Evolutionary conservation across 1,140 invertebrate genomes (phyloP).

Genomic region (Philopotamus ludificatus): DNA sequence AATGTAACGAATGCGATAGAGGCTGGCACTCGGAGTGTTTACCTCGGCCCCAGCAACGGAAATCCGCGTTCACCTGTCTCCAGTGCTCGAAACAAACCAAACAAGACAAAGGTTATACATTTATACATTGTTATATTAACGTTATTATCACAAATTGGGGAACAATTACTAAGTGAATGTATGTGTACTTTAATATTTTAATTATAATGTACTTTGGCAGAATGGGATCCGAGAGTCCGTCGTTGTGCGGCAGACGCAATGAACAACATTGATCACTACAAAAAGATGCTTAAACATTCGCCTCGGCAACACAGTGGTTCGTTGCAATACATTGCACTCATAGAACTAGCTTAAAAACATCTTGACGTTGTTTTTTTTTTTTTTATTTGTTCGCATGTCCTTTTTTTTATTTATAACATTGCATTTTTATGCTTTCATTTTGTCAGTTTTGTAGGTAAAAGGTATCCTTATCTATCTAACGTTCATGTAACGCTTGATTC

Average conservation of each 20-base stretch:
- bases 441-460: not conserved
- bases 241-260: constrained; percentile 38
- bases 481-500: no score
- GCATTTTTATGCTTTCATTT: not conserved
- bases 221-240: constrained; percentile 24
- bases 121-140: not conserved
- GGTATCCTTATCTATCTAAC: no score
- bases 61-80: constrained; percentile 42
- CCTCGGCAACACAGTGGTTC: constrained; percentile 32
- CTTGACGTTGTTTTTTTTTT: not conserved
- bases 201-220: constrained; percentile 14
- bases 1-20: constrained; percentile 44
- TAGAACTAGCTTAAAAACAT: not conserved
- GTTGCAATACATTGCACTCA: constrained; percentile 19
- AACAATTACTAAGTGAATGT: not conserved
- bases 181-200: not conserved
- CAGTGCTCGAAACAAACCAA: constrained; percentile 40
- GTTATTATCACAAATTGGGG: not conserved
- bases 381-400: constrained; percentile 1
- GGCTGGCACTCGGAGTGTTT: constrained; percentile 50
- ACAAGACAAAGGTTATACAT: constrained; percentile 36
- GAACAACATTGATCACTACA: constrained; percentile 37
- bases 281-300: constrained; percentile 36
- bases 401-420: not conserved
- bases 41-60: constrained; percentile 42